Base-by-base conservation (phyloP, 1,140 invertebrate species). In the Harlomillsia oculata region DNA sequence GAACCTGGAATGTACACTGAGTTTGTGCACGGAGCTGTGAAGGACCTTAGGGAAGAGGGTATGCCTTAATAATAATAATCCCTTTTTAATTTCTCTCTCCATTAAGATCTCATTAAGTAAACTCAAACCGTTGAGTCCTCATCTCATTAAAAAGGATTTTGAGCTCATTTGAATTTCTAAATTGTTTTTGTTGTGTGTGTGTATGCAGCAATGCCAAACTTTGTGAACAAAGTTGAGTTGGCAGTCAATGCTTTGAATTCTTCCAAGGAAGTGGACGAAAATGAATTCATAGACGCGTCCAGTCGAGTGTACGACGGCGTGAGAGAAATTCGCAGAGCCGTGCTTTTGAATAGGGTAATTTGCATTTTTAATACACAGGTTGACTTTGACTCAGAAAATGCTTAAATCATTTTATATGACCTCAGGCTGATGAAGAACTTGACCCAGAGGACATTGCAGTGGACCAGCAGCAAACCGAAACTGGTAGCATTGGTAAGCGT, bases 301-400 rank as follows among this genome's bases (percentile, higher is more conserved):
- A 69, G 76, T 36, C 66, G 79, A 25, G 78, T 83, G 11, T 80
- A 82, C 68, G 78, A 82, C 67, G 79, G 79, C 14, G 78, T 83
- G 1, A 67, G 77, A 52, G 79, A 82, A 53, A 80, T 83, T 50
- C 67, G 81, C 59, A 72, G 77, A 64, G 78, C 79, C 59, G 77
- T 83, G 18, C 69, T 83, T 1, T 72, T 80, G 70, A 80, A 79
- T 65, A 71, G 78, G 62, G 78, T 64, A 56, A n/a, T n/a, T n/a
- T n/a, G n/a, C n/a, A n/a, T n/a, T n/a, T n/a, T n/a, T n/a, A n/a
- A n/a, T n/a, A n/a, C n/a, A n/a, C n/a, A n/a, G n/a, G n/a, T n/a
- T 18, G 26, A 2, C 16, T 23, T 21, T 45, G 16, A 6, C 34
- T 43, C 25, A 26, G 18, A 9, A 48, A 48, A 39, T 40, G 13